These are phyloP conservation scores for Coptodon rendalli DNA, from an alignment of 2,113 vertebrate species.

Conservation along the genomic window DNA sequence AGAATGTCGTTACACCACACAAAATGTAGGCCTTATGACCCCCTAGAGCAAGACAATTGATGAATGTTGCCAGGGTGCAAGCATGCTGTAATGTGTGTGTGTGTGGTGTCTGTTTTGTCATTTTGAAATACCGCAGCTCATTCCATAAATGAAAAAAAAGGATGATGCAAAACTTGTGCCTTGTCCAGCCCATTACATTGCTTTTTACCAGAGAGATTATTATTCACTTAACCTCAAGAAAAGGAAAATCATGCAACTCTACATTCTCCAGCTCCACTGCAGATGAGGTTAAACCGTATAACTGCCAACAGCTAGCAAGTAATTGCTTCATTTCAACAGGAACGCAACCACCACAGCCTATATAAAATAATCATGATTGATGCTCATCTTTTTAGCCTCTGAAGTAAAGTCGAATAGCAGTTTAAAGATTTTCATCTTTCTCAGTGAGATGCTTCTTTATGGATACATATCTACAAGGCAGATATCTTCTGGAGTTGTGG, in stretches of 20 bases:
- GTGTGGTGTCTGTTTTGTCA: not conserved
- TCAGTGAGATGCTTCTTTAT: not conserved
- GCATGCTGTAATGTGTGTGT: not conserved
- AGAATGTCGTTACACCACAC: not conserved
- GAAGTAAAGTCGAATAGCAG: not conserved
- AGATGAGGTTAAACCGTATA: not conserved
- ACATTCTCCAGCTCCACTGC: not conserved
- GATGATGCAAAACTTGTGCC: not conserved
- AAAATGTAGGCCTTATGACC: not conserved
- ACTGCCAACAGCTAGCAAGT: not conserved
- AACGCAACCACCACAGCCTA: not conserved
- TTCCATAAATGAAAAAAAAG: not conserved
- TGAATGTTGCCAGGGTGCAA: not conserved
- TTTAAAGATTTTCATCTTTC: not conserved
- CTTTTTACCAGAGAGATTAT: slow-evolving; percentile 9
- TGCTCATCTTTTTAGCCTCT: not conserved
- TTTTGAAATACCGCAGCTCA: not conserved
- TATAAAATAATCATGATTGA: not conserved
- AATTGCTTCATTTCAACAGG: not conserved
- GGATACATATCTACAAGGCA: not conserved
- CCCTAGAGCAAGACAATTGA: not conserved
- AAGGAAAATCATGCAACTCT: not conserved
- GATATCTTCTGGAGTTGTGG: not conserved
- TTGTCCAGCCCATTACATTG: slow-evolving; percentile 1
- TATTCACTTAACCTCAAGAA: slow-evolving; percentile 2